Evolutionary conservation across 2,888 invertebrate species (phyloP).

Genomic region (Drosophila atroscutellata): DNA sequence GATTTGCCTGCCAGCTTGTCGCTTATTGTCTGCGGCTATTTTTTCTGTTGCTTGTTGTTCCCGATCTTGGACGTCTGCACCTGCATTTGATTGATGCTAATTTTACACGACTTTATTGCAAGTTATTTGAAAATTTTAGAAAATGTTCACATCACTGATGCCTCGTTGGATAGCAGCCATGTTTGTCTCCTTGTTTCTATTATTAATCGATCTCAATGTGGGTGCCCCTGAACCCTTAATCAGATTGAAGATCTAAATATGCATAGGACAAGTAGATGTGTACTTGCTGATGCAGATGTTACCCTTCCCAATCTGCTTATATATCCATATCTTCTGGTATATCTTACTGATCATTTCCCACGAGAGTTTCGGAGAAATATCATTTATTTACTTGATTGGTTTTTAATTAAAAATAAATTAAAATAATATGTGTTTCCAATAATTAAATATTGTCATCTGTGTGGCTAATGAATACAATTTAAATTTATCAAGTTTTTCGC

Average conservation of each 20-base stretch:
- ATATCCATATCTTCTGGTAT: neutral
- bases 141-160: slow-evolving; percentile 56
- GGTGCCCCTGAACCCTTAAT: slow-evolving; percentile 47
- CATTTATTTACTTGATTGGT: slow-evolving; percentile 11
- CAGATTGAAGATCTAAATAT: slow-evolving; percentile 29
- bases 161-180: slow-evolving; percentile 23
- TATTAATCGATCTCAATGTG: slow-evolving; percentile 64
- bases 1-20: slow-evolving; percentile 50
- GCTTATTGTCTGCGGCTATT: slow-evolving; percentile 10
- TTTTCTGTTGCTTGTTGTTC: slow-evolving; percentile 19
- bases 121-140: slow-evolving; percentile 51
- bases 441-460: neutral
- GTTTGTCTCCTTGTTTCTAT: slow-evolving; percentile 2
- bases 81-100: slow-evolving; percentile 80
- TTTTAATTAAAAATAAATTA: neutral
- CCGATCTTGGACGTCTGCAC: slow-evolving; percentile 56
- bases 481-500: neutral
- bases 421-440: neutral
- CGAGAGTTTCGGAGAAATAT: neutral
- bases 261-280: slow-evolving; percentile 10
- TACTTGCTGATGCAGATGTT: slow-evolving; percentile 22
- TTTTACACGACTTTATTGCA: slow-evolving; percentile 75
- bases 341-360: slow-evolving; percentile 13
- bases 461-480: neutral
- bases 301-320: slow-evolving; percentile 12